phyloP scores from a whole-genome alignment of 1,140 invertebrate genomes.

The Drosophila sechellia region DNA sequence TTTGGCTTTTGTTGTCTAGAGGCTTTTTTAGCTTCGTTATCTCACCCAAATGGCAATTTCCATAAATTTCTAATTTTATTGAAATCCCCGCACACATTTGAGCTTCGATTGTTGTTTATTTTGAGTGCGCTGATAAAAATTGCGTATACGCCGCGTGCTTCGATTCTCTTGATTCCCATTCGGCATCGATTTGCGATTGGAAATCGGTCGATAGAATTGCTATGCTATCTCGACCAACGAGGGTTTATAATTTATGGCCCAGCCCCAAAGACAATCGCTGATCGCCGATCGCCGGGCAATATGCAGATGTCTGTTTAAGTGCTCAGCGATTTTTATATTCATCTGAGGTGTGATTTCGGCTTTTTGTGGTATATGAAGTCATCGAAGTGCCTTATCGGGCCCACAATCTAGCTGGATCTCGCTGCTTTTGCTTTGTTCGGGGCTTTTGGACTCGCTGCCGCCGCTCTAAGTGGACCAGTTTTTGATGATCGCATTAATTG shows the following conservation, averaged over 20 bases:
- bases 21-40: slow-evolving; percentile 51
- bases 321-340: slow-evolving; percentile 70
- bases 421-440: slow-evolving; percentile 13
- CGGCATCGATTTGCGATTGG: slow-evolving; percentile 31
- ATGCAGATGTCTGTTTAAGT: slow-evolving; percentile 75
- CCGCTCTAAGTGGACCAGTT: slow-evolving; percentile 72
- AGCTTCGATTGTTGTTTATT: slow-evolving; percentile 31
- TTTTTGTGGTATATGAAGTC: slow-evolving; percentile 71
- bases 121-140: slow-evolving; percentile 59
- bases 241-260: slow-evolving; percentile 68
- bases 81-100: slow-evolving; percentile 54
- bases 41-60: slow-evolving; percentile 66
- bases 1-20: slow-evolving; percentile 46
- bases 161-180: slow-evolving; percentile 26
- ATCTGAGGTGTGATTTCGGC: slow-evolving; percentile 72
- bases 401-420: slow-evolving; percentile 31
- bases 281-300: slow-evolving; percentile 43
- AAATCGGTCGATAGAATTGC: slow-evolving; percentile 32
- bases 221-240: slow-evolving; percentile 39
- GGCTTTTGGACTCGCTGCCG: slow-evolving; percentile 28
- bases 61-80: slow-evolving; percentile 83
- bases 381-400: slow-evolving; percentile 53
- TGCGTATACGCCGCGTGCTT: slow-evolving; percentile 66
- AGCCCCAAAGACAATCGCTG: slow-evolving; percentile 19
- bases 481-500: slow-evolving; percentile 70